phyloP scores from a whole-genome alignment of 2,797 vertebrate genomes.

The Neoniphon sammara region DNA sequence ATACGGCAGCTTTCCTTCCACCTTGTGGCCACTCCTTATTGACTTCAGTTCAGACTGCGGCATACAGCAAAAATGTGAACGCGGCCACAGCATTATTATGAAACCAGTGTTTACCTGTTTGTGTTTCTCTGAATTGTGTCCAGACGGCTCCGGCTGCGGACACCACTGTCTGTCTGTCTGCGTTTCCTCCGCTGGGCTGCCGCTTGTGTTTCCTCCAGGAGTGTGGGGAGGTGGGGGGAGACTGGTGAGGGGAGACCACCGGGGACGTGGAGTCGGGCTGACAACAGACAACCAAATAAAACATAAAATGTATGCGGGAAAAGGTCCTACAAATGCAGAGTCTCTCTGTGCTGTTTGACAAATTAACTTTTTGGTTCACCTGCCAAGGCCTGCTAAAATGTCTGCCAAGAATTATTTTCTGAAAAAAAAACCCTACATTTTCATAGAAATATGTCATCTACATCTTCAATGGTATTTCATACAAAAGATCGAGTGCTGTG shows the following conservation, averaged over 20 bases:
- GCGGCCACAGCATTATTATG: background rate
- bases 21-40: too few species aligned
- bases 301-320: background rate
- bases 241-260: constrained; percentile 96
- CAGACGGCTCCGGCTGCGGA: constrained; percentile 89
- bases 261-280: constrained; percentile 93
- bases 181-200: constrained; percentile 93
- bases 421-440: too few species aligned
- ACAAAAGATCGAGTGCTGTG: too few species aligned
- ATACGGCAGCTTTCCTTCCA: background rate
- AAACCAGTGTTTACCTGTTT: constrained; percentile 82
- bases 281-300: background rate
- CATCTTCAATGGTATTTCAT: too few species aligned
- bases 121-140: constrained; percentile 94
- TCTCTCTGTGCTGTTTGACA: too few species aligned
- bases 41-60: too few species aligned
- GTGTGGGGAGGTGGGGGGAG: constrained; percentile 93
- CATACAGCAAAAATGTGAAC: background rate
- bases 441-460: too few species aligned
- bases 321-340: background rate
- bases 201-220: constrained; percentile 96
- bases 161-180: constrained; percentile 85
- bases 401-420: too few species aligned
- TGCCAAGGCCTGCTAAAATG: too few species aligned
- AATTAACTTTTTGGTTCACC: too few species aligned